Conservation (phyloP, 2,797 vertebrate species). For the Apodemus agrarius region DNA sequence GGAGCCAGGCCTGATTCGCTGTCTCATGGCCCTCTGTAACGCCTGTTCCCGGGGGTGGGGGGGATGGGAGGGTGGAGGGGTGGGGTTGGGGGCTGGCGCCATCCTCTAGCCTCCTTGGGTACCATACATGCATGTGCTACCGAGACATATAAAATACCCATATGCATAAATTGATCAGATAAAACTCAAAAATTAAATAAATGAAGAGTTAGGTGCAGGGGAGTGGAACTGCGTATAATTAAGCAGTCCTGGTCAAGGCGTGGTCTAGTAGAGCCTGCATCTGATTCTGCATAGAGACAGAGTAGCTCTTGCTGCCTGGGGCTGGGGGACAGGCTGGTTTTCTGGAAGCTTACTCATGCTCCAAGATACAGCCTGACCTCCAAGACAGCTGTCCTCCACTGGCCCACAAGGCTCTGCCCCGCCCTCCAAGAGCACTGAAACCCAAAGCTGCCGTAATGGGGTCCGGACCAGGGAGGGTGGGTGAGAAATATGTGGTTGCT, state of each 20-base stretch:
- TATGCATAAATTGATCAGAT: neutral
- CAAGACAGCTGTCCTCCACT: neutral
- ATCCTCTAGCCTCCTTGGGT: neutral
- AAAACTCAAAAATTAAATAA: neutral
- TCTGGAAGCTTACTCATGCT: neutral
- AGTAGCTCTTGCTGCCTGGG: neutral
- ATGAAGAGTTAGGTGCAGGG: neutral
- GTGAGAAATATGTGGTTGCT: neutral
- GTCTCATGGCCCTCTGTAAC: neutral
- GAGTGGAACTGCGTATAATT: neutral
- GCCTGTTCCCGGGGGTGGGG: too few species aligned
- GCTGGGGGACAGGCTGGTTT: neutral
- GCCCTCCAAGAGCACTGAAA: too few species aligned
- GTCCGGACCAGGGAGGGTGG: neutral
- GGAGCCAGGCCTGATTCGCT: neutral
- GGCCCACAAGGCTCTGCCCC: neutral
- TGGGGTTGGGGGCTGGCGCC: neutral
- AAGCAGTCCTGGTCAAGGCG: neutral
- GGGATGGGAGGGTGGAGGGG: too few species aligned
- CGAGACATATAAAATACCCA: neutral
- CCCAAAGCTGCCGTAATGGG: neutral
- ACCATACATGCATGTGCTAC: neutral
- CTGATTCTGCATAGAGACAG: neutral
- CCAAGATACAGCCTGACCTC: neutral
- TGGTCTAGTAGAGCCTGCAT: neutral